phyloP scores from a whole-genome alignment of 2,888 invertebrate genomes.

The Chymomyza caudatula region DNA sequence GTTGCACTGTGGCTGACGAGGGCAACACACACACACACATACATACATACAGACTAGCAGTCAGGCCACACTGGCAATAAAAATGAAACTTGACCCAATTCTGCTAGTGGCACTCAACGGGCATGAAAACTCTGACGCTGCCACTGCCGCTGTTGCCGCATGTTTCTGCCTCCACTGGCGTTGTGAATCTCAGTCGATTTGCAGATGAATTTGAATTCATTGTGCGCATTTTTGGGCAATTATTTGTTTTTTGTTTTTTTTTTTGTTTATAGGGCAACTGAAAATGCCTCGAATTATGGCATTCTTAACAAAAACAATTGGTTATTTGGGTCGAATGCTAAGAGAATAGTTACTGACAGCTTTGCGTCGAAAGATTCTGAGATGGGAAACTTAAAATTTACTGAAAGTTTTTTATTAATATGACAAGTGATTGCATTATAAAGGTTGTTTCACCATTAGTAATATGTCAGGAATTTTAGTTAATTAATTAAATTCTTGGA shows the following conservation, averaged over 20 bases:
- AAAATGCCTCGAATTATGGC: conserved; percentile 22
- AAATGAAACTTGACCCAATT: conserved; percentile 70
- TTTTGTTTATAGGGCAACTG: neutral
- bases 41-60: neutral
- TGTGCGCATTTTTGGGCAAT: neutral
- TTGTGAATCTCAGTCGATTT: conserved; percentile 20
- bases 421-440: neutral
- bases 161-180: conserved; percentile 12
- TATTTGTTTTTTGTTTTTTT: conserved; percentile 20
- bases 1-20: neutral
- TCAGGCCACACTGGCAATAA: conserved; percentile 45
- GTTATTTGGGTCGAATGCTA: conserved; percentile 16
- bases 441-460: neutral
- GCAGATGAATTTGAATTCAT: conserved; percentile 27
- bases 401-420: neutral
- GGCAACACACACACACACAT: neutral
- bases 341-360: neutral
- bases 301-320: conserved; percentile 46
- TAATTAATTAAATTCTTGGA: neutral
- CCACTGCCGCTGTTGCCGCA: conserved; percentile 17
- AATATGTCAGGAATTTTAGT: neutral
- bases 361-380: neutral
- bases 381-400: neutral
- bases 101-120: conserved; percentile 30
- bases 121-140: conserved; percentile 41